Evolutionary conservation across 2,113 vertebrate genomes (phyloP), one percentile per base, ranked within the genome.

Genomic region (Notothenia rossii): DNA sequence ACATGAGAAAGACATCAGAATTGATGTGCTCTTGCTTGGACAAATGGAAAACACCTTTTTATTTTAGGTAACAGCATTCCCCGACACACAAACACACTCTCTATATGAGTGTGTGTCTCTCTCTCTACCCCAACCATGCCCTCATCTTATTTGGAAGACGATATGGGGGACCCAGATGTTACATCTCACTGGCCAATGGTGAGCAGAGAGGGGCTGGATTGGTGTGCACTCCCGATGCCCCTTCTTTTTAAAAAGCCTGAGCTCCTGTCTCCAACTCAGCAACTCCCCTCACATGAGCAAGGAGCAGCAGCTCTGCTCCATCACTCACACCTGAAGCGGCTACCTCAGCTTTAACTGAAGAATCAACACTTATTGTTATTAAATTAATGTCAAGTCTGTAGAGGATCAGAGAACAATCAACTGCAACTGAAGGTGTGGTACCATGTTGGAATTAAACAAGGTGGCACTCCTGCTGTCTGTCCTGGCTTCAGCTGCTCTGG

Each of bases 161-260:
- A 92, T 92, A 89, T 85, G 81, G 82, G 88, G 88, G 89, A 90
- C 88, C 85, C 92, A 95, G 91, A 94, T 92, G 90, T 94, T 92
- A 69, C 73, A 59, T 73, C 71, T 68, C 64, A 86, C 75, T 91
- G 93, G 84, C 95, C 95, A 95, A 95, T 96, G 88, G 91, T 48
- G 87, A 90, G 87, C 79, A 79, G 88, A 86, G 86, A 94, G 94
- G 95, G 95, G 95, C 90, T 83, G 95, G 94, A 87, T 93, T 89
- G 92, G 92, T 91, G 81, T 72, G 83, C 46, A 73, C 80, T 90
- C 82, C 71, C 48, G 77, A 84, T 91, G 92, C 90, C 89, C 88
- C 87, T 89, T 91, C 91, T 93, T 94, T 95, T 95, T 93, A 95
- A 95, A 91, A 92, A 89, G 77, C 83, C 81, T 79, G 82, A 89